A percentile compares a stretch with the other conserved stretches of the same genome.
These are phyloP conservation scores for Agraylea sexmaculata DNA, from an alignment of 1,140 invertebrate species.

Conservation along the genomic window DNA sequence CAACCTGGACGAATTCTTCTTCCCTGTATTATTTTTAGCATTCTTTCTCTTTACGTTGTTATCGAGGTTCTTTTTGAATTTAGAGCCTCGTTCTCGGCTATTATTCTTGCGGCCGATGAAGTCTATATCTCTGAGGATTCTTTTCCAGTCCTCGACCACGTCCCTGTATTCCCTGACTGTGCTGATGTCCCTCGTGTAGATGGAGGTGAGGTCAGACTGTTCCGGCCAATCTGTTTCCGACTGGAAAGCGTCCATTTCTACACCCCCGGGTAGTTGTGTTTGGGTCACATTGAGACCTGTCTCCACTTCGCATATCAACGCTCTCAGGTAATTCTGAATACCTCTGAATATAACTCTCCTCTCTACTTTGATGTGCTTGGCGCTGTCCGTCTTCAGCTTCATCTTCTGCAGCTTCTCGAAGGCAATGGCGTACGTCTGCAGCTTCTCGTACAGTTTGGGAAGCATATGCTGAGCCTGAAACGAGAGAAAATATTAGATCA, in stretches of 20 bases:
- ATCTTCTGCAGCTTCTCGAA: slow-evolving; percentile 7
- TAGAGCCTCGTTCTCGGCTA: not conserved
- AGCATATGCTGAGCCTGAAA: slow-evolving; percentile 10
- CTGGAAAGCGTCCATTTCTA: not conserved
- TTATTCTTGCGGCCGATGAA: not conserved
- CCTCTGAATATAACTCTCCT: not conserved
- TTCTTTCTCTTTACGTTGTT: not conserved
- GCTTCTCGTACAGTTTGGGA: slow-evolving; percentile 4
- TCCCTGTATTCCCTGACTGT: slow-evolving; percentile 2
- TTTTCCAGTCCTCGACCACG: slow-evolving; percentile 10
- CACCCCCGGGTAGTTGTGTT: not conserved
- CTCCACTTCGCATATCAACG: slow-evolving; percentile 11
- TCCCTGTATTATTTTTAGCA: not conserved
- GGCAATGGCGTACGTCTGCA: slow-evolving; percentile 2
- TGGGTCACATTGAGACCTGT: not conserved
- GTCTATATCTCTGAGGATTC: not conserved
- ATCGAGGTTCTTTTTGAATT: not conserved
- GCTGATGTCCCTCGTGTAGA: slow-evolving; percentile 4
- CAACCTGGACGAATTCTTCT: not conserved
- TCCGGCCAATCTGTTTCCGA: slow-evolving; percentile 4
- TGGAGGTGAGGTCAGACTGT: slow-evolving; percentile 4
- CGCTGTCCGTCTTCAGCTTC: slow-evolving; percentile 1
- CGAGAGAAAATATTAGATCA: slow-evolving; percentile 11
- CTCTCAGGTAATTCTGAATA: not conserved
- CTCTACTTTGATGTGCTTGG: not conserved